Evolutionary conservation across 2,888 invertebrate species (phyloP).

Genomic region (Cordylochernes scorpioides): DNA sequence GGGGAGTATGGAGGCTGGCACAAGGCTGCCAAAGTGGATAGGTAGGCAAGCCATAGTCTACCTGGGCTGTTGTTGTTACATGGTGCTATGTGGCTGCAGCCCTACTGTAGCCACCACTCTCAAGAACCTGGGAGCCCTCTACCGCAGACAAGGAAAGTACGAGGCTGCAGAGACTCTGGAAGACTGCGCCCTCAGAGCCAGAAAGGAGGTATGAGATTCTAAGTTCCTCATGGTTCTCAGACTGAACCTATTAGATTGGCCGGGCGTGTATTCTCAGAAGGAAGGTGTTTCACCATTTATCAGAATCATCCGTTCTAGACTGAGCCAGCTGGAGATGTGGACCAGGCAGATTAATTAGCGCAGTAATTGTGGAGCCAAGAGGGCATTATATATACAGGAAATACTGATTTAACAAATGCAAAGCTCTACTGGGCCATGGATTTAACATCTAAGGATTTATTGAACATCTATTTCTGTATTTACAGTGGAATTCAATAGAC

Average conservation of each 20-base stretch:
- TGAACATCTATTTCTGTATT: too few relatives aligned
- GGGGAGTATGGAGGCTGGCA: slow-evolving; percentile 89
- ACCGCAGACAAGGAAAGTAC: slow-evolving; percentile 92
- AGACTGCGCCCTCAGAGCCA: slow-evolving; percentile 82
- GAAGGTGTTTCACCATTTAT: too few relatives aligned
- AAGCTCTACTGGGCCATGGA: too few relatives aligned
- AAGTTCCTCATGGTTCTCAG: neutral
- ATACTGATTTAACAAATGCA: too few relatives aligned
- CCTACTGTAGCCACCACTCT: slow-evolving; percentile 91
- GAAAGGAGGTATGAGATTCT: slow-evolving; percentile 46
- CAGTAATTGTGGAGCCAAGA: too few relatives aligned
- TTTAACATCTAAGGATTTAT: too few relatives aligned
- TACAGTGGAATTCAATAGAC: too few relatives aligned
- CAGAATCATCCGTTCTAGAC: too few relatives aligned
- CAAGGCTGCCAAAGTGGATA: slow-evolving; percentile 86
- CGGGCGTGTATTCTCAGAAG: too few relatives aligned
- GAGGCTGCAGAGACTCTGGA: slow-evolving; percentile 96
- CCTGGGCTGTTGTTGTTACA: neutral
- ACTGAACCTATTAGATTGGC: neutral
- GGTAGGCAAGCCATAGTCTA: slow-evolving; percentile 16
- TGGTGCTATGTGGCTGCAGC: slow-evolving; percentile 25
- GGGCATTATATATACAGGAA: too few relatives aligned
- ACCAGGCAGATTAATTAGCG: too few relatives aligned
- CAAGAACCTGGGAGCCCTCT: slow-evolving; percentile 91
- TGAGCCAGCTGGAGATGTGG: too few relatives aligned